Base-by-base conservation (phyloP, 2,113 vertebrate genomes). In the Dromaius novaehollandiae region DNA sequence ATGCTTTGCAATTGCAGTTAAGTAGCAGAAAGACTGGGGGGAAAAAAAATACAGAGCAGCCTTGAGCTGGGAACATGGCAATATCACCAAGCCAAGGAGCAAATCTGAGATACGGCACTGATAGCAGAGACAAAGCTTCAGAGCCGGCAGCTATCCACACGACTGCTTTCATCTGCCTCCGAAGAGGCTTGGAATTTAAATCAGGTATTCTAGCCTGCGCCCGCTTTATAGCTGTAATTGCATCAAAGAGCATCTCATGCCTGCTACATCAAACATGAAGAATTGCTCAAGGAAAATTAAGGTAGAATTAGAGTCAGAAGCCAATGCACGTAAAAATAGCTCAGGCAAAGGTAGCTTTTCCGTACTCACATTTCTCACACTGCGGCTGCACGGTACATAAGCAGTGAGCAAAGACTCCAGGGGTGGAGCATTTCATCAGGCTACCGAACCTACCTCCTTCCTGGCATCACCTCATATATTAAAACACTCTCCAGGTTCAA, bases 381-480 rank as follows among this genome's bases (percentile, higher is more conserved):
- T 1, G 0, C 17, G 55, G 32, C n/a, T 3, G 0, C 20, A 3
- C 4, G 7, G 0, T 7, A 64, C 38, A 53, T 15, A 14, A 0
- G 19, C 1, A 1, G 4, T 13, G 38, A 82, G 65, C 42, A 36
- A 1, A 8, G 36, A 2, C 70, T 30, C 28, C 0, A 6, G 6
- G 34, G 25, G 1, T 3, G 11, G 28, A 51, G 22, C 1, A 3
- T 4, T 3, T 38, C 81, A 81, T 63, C 64, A 14, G 55, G 55
- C 8, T 68, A 46, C 21, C 38, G 13, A 22, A 26, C 8, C 64
- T 53, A 20, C 1, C 82, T n/a, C 61, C 70, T n/a, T 12, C 46
- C 38, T 70, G 87, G 30, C 75, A 73, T 1, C 82, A 65, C 34
- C 65, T 25, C 61, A 13, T 71, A 61, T n/a, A 22, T 34, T 22